Base-by-base conservation (phyloP, 2,888 invertebrate genomes). In the Drosophila incognita region DNA sequence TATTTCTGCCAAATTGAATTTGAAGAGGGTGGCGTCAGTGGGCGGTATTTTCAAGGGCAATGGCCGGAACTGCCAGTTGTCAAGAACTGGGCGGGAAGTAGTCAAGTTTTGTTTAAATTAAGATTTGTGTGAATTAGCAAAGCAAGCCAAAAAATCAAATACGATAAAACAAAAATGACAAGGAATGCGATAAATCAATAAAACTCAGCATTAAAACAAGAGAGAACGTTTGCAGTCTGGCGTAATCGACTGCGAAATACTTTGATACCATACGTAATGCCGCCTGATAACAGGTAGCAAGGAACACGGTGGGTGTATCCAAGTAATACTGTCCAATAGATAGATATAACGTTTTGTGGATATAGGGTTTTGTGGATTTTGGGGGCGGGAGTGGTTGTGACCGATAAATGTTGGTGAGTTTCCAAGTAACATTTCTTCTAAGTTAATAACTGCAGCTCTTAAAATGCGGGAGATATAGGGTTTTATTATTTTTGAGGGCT, bases 1-100 rank as follows among this genome's bases (percentile, higher is more conserved):
- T 54, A 62, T 59, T 56, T 58, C 42, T 57, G 53, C 24, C 58
- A 63, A 57, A 65, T 36, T 60, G 29, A 11, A 61, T 53, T 15
- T 51, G 8, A 11, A 46, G 29, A 1, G 10, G 51, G 24, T 35
- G 58, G 13, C n/a, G 21, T 40, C 58, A 48, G 56, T 51, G 49
- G 18, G 7, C 51, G 61, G 54, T 51, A 60, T 38, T 35, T 13
- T 42, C 36, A 21, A 38, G 21, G 40, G 38, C 24, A n/a, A 8
- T 40, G 61, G 56, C 31, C 15, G 64, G 36, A 46, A 29, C 27
- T 24, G 51, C 0, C 27, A 21, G 13, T 21, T n/a, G 42, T 38
- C 18, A 38, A 52, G 18, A 51, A 40, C 29, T 31, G 29, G 42
- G 40, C 27, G 53, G 4, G 2, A 42, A 46, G 10, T 13, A 29